Evolutionary conservation across 2,888 invertebrate species (phyloP), one percentile per base, ranked within the genome.

Genomic region (Cybosia mesomella): DNA sequence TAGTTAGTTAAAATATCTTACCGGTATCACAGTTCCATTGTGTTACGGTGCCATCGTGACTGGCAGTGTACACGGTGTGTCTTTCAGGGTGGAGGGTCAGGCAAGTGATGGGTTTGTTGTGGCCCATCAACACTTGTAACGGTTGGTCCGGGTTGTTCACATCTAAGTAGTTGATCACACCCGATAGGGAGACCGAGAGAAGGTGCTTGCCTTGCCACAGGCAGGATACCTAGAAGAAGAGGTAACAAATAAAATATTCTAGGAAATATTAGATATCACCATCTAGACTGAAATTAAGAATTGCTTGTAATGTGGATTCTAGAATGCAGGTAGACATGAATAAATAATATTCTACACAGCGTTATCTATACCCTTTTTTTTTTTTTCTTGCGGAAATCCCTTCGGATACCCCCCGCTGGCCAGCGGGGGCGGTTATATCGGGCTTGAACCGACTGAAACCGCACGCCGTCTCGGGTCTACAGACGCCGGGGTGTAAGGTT

Each of bases 81-180:
- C 96, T 95, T 86, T 98, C 97, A 62, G 97, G 96, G 79, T 96
- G 97, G 58, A 98, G 89, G 0, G 97, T 96, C 83, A 99, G 94
- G 43, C 98, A 97, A 1, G 99, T 99, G 78, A 99, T 98, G 0
- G 99, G 99, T 90, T 99, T 99, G 92, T 99, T 99, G 94, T 99
- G 99, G 0, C 99, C 99, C 96, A 98, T 99, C 71, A 99, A 93
- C 67, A 98, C 83, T 67, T 97, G 96, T 60, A 97, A 88, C 0
- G 99, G 98, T 85, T 96, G 97, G 62, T 96, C 94, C 0, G 99
- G 98, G 92, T 98, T 97, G 77, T 98, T 97, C 10, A 97, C 95
- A 89, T 99, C 98, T 81, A 99, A 94, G 92, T 99, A 99, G 92
- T 97, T 98, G 86, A 99, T 98, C 85, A 98, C 98, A 0, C 99